phyloP scores from a whole-genome alignment of 2,113 vertebrate genomes.

The Cyanoderma ruficeps region DNA sequence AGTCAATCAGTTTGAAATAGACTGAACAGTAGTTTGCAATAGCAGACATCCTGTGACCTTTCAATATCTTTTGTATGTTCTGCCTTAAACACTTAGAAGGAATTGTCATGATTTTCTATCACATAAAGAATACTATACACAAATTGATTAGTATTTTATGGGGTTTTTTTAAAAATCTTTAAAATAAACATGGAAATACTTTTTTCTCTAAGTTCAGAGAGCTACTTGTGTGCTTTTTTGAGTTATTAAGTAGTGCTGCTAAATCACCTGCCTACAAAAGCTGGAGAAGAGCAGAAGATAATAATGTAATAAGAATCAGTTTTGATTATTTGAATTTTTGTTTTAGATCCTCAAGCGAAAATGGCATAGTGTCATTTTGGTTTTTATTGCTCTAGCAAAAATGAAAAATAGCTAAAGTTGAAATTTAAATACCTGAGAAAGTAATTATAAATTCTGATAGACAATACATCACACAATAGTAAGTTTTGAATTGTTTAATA shows the following conservation, averaged over 20 bases:
- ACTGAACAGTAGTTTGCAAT: not conserved
- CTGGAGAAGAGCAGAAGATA: not conserved
- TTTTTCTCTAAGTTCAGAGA: not conserved
- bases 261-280: not conserved
- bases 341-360: not conserved
- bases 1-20: not conserved
- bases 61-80: not conserved
- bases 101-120: not conserved
- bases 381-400: not conserved
- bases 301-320: not conserved
- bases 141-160: not conserved
- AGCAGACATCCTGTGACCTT: constrained; percentile 20
- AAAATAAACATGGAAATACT: not conserved
- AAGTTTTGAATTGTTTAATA: not conserved
- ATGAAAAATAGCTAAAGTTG: not conserved
- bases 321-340: not conserved
- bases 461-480: not conserved
- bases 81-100: not conserved
- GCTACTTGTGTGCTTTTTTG: not conserved
- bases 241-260: not conserved
- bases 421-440: not conserved
- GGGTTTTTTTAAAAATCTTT: not conserved
- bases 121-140: not conserved
- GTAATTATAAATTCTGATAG: not conserved
- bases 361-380: not conserved